Evolutionary conservation across 2,113 vertebrate species (phyloP).

Genomic region (Laticauda laticaudata): DNA sequence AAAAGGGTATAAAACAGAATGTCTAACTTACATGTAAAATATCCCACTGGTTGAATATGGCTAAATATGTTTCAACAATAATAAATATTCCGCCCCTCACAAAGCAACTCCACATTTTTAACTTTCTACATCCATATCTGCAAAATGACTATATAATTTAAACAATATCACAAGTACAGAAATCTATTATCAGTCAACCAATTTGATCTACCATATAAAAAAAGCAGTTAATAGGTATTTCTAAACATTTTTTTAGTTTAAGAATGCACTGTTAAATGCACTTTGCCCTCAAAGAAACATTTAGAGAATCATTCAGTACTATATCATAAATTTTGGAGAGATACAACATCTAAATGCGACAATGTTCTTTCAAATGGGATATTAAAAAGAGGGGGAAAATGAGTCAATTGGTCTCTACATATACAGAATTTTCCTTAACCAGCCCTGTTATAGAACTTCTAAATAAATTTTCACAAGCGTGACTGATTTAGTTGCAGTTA

Average conservation of each 20-base stretch:
- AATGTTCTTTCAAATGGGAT: not conserved
- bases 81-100: not conserved
- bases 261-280: not conserved
- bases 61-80: not conserved
- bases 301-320: not conserved
- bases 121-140: not conserved
- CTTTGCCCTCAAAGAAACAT: not conserved
- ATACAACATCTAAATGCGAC: not conserved
- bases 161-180: not conserved
- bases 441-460: not conserved
- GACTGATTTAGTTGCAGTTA: not conserved
- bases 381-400: not conserved
- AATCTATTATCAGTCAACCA: not conserved
- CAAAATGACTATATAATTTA: not conserved
- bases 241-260: not conserved
- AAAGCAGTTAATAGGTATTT: not conserved
- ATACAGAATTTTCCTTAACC: not conserved
- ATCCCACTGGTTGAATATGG: not conserved
- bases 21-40: not conserved
- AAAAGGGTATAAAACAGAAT: not conserved
- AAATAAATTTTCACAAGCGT: not conserved
- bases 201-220: not conserved
- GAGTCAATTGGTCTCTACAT: not conserved
- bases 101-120: not conserved
- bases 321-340: too few relatives aligned